These are phyloP conservation scores for Trichonephila clavipes DNA, from an alignment of 1,140 invertebrate genomes.

Conservation along the genomic window DNA sequence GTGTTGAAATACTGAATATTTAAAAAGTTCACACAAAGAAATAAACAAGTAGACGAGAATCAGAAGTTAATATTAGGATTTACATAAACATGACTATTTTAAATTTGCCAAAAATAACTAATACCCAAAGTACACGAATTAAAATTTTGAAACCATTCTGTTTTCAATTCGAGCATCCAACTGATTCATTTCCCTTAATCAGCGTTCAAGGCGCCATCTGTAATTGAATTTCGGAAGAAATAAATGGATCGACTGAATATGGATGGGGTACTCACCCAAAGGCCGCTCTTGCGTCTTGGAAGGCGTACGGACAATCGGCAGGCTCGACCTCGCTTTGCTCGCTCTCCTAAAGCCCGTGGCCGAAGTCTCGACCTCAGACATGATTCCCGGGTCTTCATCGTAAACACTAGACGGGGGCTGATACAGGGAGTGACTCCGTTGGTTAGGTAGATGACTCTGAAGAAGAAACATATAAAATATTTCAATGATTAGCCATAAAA, in stretches of 20 bases:
- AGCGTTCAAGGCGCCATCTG: neutral
- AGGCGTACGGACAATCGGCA: constrained; percentile 95
- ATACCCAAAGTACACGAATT: no score
- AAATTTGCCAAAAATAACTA: no score
- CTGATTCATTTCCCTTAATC: neutral
- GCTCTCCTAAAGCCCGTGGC: constrained; percentile 92
- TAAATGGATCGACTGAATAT: neutral
- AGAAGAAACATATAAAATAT: neutral
- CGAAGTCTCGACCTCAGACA: constrained; percentile 97
- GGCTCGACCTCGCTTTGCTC: constrained; percentile 92
- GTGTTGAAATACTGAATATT: no score
- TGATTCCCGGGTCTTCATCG: constrained; percentile 97
- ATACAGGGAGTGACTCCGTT: constrained; percentile 66
- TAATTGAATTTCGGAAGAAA: neutral
- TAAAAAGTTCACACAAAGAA: no score
- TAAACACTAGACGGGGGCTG: constrained; percentile 78
- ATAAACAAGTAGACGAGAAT: no score
- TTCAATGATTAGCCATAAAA: neutral
- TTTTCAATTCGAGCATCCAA: no score
- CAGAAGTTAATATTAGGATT: no score
- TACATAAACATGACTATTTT: no score
- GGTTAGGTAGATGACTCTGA: constrained; percentile 68
- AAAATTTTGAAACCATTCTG: no score
- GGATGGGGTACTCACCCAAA: constrained; percentile 76
- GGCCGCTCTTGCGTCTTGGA: constrained; percentile 92